phyloP scores from a whole-genome alignment of 1,140 invertebrate species.

The Neodiprion pinetum region DNA sequence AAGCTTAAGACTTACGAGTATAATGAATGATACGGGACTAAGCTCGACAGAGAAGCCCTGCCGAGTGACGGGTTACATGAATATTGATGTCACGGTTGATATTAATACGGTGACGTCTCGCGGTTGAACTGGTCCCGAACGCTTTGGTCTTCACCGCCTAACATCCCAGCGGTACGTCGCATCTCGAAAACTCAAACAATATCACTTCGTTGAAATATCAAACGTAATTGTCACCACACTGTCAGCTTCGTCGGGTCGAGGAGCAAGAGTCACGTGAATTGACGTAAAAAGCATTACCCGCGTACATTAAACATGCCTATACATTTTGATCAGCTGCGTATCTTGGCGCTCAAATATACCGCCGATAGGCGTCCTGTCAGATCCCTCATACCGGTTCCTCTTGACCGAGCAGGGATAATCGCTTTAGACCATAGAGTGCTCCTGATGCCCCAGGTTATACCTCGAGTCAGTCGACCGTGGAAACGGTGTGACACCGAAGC shows the following conservation, averaged over 20 bases:
- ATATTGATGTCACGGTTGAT: slow-evolving; percentile 48
- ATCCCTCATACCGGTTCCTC: neutral
- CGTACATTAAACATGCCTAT: neutral
- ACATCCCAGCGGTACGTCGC: neutral
- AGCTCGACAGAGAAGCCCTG: slow-evolving; percentile 50
- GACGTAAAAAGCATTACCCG: too few relatives aligned
- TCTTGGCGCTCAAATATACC: neutral
- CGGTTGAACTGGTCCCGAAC: neutral
- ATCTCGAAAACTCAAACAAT: too few relatives aligned
- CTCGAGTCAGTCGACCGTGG: too few relatives aligned
- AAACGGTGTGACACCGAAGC: too few relatives aligned
- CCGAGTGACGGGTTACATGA: slow-evolving; percentile 44
- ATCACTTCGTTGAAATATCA: neutral
- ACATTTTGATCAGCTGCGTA: neutral
- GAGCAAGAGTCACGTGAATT: too few relatives aligned
- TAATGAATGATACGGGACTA: slow-evolving; percentile 52
- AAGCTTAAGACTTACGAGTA: slow-evolving; percentile 45
- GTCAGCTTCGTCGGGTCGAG: neutral
- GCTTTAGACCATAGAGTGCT: neutral
- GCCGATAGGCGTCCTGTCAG: too few relatives aligned
- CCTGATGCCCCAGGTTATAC: neutral
- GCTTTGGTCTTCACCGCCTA: slow-evolving; percentile 1
- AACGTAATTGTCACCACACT: neutral
- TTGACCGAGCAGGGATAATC: slow-evolving; percentile 2
- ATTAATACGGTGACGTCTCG: slow-evolving; percentile 40